phyloP scores from a whole-genome alignment of 1,140 invertebrate species.

The Zophobas morio region DNA sequence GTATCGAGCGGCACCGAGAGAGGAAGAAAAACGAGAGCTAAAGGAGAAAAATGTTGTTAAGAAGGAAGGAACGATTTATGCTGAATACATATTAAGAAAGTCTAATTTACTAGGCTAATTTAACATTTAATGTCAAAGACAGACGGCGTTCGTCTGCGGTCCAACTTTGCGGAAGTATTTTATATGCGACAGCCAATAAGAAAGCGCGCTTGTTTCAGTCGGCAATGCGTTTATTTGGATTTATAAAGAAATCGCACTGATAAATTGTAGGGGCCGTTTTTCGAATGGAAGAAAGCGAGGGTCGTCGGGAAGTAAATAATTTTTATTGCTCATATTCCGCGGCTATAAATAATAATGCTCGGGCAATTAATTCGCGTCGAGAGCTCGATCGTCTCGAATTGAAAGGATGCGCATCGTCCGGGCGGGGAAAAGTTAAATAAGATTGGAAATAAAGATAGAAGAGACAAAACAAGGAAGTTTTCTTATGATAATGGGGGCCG shows the following conservation, averaged over 20 bases:
- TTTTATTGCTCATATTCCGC: conserved; percentile 28
- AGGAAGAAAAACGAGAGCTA: not conserved
- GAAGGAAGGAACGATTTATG: conserved; percentile 54
- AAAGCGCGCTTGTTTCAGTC: conserved; percentile 50
- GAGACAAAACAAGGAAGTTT: conserved; percentile 44
- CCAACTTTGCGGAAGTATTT: conserved; percentile 52
- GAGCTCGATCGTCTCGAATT: not conserved
- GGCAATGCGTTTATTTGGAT: conserved; percentile 53
- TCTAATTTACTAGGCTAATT: conserved; percentile 60
- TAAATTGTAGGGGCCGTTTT: conserved; percentile 43
- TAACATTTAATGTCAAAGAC: conserved; percentile 59
- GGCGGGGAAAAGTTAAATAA: conserved; percentile 21
- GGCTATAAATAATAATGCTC: conserved; percentile 22
- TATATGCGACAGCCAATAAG: conserved; percentile 57
- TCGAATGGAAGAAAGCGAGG: conserved; percentile 21
- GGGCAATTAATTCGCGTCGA: conserved; percentile 23
- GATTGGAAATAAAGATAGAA: conserved; percentile 40
- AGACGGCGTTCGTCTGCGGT: conserved; percentile 52
- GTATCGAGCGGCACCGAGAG: not conserved
- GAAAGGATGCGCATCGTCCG: conserved; percentile 1
- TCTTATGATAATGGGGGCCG: conserved; percentile 44
- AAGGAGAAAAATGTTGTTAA: conserved; percentile 24
- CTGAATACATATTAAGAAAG: conserved; percentile 61
- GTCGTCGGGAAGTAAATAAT: conserved; percentile 22
- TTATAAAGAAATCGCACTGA: conserved; percentile 53